Conservation (phyloP, 2,888 invertebrate species). For the Leptinotarsa haldemani region DNA sequence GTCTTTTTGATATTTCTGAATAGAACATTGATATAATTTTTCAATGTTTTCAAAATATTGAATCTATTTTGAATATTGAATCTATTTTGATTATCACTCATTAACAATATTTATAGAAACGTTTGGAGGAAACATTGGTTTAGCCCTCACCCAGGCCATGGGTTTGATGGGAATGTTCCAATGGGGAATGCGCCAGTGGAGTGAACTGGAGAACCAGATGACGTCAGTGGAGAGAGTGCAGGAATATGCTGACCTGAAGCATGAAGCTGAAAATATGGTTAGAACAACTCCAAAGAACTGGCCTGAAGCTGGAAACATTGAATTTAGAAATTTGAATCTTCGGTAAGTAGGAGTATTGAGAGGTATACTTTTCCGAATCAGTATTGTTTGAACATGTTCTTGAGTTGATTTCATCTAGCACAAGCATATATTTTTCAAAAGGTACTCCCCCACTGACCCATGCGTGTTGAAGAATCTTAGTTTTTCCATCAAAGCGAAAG, state of each 20-base stretch:
- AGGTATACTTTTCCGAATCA: not conserved
- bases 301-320: slow-evolving; percentile 77
- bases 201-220: slow-evolving; percentile 77
- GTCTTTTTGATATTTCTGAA: too few relatives aligned
- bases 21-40: too few relatives aligned
- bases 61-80: too few relatives aligned
- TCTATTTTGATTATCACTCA: too few relatives aligned
- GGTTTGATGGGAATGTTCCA: slow-evolving; percentile 72
- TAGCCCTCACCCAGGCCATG: slow-evolving; percentile 62
- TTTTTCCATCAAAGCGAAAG: slow-evolving; percentile 74
- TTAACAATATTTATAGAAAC: slow-evolving; percentile 50
- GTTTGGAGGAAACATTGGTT: slow-evolving; percentile 61
- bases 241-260: slow-evolving; percentile 80
- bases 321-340: slow-evolving; percentile 76
- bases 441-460: slow-evolving; percentile 78
- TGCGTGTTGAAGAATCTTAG: slow-evolving; percentile 80
- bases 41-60: too few relatives aligned
- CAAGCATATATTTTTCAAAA: slow-evolving; percentile 47
- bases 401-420: too few relatives aligned
- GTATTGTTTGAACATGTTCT: not conserved
- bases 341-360: not conserved
- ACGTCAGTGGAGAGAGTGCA: slow-evolving; percentile 90
- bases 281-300: slow-evolving; percentile 72
- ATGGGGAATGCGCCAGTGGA: slow-evolving; percentile 81
- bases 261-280: slow-evolving; percentile 66